A percentile compares a stretch with the other conserved stretches of the same genome.
phyloP scores from a whole-genome alignment of 2,888 invertebrate species.

The Alsophila aescularia region DNA sequence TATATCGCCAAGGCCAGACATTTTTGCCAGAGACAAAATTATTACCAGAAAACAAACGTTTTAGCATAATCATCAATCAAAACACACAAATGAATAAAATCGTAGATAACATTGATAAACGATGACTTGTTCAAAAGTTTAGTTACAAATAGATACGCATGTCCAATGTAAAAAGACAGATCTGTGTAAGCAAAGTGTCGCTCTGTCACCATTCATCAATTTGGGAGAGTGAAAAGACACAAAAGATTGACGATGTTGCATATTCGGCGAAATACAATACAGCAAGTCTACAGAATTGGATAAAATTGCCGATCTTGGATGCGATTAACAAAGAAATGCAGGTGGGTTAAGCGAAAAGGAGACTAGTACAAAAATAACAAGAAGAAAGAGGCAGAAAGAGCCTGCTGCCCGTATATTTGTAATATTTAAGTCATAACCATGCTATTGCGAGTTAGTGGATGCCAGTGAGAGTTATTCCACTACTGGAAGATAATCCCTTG shows the following conservation, averaged over 20 bases:
- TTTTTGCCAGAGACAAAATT: background rate
- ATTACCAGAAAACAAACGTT: background rate
- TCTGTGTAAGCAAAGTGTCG: constrained; percentile 27
- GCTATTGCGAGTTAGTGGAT: too few relatives aligned
- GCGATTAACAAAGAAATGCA: too few relatives aligned
- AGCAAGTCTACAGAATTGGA: constrained; percentile 39
- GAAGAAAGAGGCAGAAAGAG: too few relatives aligned
- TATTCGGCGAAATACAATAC: constrained; percentile 37
- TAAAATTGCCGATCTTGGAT: too few relatives aligned
- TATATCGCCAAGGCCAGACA: background rate
- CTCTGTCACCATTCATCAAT: constrained; percentile 38
- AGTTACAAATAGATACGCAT: constrained; percentile 14
- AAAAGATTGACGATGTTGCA: constrained; percentile 39
- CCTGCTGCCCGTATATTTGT: too few relatives aligned
- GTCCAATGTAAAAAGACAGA: constrained; percentile 25
- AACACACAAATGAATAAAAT: constrained; percentile 6
- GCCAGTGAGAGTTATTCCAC: too few relatives aligned
- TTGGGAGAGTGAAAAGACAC: constrained; percentile 27
- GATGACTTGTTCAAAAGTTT: constrained; percentile 18
- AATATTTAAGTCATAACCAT: too few relatives aligned
- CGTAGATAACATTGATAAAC: constrained; percentile 13
- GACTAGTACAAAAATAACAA: too few relatives aligned
- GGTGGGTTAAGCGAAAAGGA: too few relatives aligned
- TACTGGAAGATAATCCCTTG: too few relatives aligned
- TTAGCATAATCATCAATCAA: constrained; percentile 3